Evolutionary conservation across 2,888 invertebrate genomes (phyloP).

Genomic region (Digitonthophagus gazella): DNA sequence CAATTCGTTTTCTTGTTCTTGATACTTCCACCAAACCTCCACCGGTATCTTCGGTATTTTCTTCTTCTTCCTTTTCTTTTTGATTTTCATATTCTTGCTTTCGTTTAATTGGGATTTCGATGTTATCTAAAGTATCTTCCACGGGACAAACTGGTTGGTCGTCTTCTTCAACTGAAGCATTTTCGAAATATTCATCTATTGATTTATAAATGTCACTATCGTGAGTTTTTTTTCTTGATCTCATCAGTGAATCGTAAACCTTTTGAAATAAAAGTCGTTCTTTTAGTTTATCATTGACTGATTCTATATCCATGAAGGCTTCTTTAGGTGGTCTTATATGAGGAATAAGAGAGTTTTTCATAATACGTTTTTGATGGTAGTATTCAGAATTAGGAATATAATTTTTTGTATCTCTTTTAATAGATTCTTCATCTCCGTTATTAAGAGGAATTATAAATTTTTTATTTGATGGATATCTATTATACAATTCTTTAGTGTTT

Average conservation of each 20-base stretch:
- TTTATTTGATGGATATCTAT: too few relatives aligned
- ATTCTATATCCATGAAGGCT: conserved; percentile 23
- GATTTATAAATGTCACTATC: conserved; percentile 22
- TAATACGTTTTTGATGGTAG: not conserved
- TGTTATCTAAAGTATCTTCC: conserved; percentile 18
- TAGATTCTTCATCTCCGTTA: not conserved
- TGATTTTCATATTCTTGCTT: conserved; percentile 11
- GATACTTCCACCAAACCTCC: conserved; percentile 7
- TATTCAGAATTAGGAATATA: not conserved
- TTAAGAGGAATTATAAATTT: not conserved
- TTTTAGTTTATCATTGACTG: conserved; percentile 23
- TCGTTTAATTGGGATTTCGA: conserved; percentile 12
- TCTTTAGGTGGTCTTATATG: conserved; percentile 17
- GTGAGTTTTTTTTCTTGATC: conserved; percentile 19
- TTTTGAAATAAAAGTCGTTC: conserved; percentile 22
- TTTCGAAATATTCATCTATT: conserved; percentile 22
- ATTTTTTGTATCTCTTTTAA: not conserved
- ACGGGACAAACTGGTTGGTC: conserved; percentile 20
- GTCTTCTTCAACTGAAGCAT: conserved; percentile 10
- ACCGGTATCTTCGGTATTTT: not conserved
- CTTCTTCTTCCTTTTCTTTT: conserved; percentile 1
- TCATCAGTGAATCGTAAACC: conserved; percentile 24
- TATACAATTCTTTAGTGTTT: too few relatives aligned
- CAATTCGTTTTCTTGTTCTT: conserved; percentile 13
- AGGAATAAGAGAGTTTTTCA: not conserved